Percentiles rank a stretch among this genome's conserved stretches.
phyloP scores from a whole-genome alignment of 1,140 invertebrate genomes.

The Diachasma alloeum region DNA sequence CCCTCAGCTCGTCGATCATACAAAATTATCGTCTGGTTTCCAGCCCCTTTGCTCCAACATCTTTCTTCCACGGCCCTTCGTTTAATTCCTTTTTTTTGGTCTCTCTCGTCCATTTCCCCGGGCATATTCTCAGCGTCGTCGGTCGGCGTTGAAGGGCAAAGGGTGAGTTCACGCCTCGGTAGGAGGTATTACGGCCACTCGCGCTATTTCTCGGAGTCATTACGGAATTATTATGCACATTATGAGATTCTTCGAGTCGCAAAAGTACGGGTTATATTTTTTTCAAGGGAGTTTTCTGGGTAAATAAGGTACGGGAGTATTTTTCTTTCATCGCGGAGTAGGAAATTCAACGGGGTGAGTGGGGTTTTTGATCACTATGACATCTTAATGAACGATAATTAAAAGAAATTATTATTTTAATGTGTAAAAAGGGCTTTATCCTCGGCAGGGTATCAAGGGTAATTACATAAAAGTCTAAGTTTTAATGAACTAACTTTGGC shows the following conservation, averaged over 20 bases:
- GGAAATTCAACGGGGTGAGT: background rate
- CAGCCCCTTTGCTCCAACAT: background rate
- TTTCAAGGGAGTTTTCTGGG: background rate
- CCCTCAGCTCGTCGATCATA: conserved; percentile 20
- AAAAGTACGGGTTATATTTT: conserved; percentile 14
- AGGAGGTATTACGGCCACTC: background rate
- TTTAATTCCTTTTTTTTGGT: background rate
- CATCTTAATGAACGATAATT: no score
- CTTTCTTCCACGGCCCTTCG: background rate
- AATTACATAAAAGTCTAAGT: no score
- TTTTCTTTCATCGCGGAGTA: background rate
- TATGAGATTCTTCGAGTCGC: background rate
- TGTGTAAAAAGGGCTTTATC: no score
- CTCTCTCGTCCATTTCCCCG: background rate
- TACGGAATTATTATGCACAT: conserved; percentile 33
- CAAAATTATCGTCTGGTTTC: conserved; percentile 26
- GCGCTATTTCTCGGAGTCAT: conserved; percentile 19
- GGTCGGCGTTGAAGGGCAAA: background rate
- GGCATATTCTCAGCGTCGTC: no score
- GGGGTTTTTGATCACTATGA: no score
- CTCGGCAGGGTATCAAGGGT: no score
- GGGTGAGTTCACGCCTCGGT: background rate
- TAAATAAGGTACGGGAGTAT: background rate
- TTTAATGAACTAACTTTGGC: no score
- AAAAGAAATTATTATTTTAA: no score